phyloP scores from a whole-genome alignment of 2,888 invertebrate species.

The Xestobium rufovillosum region DNA sequence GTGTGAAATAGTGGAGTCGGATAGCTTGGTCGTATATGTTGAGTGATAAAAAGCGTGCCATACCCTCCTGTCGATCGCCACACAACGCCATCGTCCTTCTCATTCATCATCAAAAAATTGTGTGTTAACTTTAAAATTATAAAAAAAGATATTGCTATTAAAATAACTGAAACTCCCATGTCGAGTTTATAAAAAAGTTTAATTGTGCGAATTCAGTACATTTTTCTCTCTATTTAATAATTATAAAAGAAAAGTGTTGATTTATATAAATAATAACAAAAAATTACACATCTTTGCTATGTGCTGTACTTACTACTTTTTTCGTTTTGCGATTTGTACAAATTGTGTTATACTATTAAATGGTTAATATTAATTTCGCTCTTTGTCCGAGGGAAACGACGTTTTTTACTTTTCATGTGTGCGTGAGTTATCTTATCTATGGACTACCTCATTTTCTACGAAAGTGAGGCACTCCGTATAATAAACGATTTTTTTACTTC shows the following conservation, averaged over 20 bases:
- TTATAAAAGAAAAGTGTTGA: constrained; percentile 15
- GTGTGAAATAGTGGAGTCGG: constrained; percentile 37
- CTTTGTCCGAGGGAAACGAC: constrained; percentile 30
- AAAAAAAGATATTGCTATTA: constrained; percentile 37
- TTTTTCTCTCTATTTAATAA: constrained; percentile 20
- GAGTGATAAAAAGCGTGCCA: constrained; percentile 45
- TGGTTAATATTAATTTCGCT: constrained; percentile 35
- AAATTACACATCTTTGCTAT: constrained; percentile 54
- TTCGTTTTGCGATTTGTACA: constrained; percentile 62
- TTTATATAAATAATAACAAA: constrained; percentile 31
- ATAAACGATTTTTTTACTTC: no score
- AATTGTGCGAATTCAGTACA: constrained; percentile 36
- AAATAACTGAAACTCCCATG: constrained; percentile 29
- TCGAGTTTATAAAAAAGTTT: constrained; percentile 24
- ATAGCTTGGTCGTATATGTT: constrained; percentile 38
- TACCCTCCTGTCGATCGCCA: constrained; percentile 37
- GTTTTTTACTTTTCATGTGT: constrained; percentile 6
- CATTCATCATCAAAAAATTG: constrained; percentile 26
- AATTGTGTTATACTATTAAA: constrained; percentile 52
- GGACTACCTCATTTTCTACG: constrained; percentile 6
- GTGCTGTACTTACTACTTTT: constrained; percentile 56
- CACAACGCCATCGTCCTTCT: constrained; percentile 12
- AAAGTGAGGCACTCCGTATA: constrained; percentile 6
- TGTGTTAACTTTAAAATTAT: constrained; percentile 36
- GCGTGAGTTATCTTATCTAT: constrained; percentile 7